A percentile compares a stretch with the other conserved stretches of the same genome.
Conservation (phyloP, 2,113 vertebrate species). For the Fukomys damarensis region DNA sequence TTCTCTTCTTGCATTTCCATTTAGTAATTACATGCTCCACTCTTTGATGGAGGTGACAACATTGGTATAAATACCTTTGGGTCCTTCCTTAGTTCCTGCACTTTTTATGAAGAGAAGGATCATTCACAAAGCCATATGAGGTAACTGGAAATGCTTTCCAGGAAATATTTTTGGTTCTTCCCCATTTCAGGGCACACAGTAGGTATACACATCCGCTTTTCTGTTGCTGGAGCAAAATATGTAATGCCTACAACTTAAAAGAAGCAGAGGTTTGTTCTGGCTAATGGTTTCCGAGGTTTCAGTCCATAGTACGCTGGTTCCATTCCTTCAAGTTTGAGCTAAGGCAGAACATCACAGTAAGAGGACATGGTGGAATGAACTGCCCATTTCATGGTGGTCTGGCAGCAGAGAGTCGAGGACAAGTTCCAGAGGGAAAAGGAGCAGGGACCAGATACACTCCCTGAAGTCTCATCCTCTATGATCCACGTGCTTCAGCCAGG, state of each 20-base stretch:
- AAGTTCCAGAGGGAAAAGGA: background rate
- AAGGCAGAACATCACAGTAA: background rate
- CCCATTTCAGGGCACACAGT: background rate
- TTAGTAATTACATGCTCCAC: background rate
- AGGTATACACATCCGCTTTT: background rate
- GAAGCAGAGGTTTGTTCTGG: background rate
- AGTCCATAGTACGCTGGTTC: background rate
- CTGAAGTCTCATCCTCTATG: background rate
- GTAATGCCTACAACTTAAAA: background rate
- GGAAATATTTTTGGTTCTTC: background rate
- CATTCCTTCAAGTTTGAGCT: background rate
- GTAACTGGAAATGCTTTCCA: background rate
- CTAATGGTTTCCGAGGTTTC: background rate
- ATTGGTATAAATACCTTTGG: background rate
- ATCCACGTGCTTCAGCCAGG: background rate
- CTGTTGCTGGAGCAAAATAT: background rate
- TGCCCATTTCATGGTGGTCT: background rate
- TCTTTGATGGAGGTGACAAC: background rate
- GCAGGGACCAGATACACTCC: background rate
- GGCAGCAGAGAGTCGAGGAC: background rate
- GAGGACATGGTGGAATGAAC: background rate
- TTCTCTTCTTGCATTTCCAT: background rate
- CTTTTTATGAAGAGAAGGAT: background rate
- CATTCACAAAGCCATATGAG: background rate
- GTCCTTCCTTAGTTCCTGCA: background rate